phyloP scores from a whole-genome alignment of 2,797 vertebrate species.

The Mionectes olivaceus region DNA sequence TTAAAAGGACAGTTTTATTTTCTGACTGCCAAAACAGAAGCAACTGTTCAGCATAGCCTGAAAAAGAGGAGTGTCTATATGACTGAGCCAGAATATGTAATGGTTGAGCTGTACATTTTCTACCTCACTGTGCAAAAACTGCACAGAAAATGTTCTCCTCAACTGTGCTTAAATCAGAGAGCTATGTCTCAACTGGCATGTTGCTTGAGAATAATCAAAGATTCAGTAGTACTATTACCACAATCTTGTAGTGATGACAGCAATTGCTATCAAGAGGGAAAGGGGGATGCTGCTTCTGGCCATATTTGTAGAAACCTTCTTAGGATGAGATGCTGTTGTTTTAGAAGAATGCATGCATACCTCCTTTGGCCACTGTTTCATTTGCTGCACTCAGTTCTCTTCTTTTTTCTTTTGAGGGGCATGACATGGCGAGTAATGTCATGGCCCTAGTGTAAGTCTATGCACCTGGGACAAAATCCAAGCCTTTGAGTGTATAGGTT shows the following conservation, averaged over 20 bases:
- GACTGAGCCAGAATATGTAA: not conserved
- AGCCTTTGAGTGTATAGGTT: not conserved
- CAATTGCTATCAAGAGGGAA: not conserved
- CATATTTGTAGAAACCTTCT: not conserved
- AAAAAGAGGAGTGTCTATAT: not conserved
- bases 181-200: not conserved
- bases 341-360: not conserved
- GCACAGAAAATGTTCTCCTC: not conserved
- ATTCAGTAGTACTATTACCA: not conserved
- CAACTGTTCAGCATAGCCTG: not conserved
- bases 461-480: not conserved
- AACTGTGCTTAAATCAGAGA: not conserved
- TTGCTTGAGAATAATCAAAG: not conserved
- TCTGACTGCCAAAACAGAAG: not conserved
- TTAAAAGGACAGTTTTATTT: not conserved
- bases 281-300: not conserved
- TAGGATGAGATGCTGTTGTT: not conserved
- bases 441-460: not conserved
- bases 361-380: not conserved
- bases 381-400: not conserved
- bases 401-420: not conserved
- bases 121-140: not conserved
- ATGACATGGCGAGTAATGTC: not conserved
- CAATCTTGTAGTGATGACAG: not conserved
- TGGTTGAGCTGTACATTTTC: not conserved